A percentile compares a stretch with the other conserved stretches of the same genome.
These are phyloP conservation scores for Gryon sp. DNA, from an alignment of 1,140 invertebrate species.

Conservation along the genomic window DNA sequence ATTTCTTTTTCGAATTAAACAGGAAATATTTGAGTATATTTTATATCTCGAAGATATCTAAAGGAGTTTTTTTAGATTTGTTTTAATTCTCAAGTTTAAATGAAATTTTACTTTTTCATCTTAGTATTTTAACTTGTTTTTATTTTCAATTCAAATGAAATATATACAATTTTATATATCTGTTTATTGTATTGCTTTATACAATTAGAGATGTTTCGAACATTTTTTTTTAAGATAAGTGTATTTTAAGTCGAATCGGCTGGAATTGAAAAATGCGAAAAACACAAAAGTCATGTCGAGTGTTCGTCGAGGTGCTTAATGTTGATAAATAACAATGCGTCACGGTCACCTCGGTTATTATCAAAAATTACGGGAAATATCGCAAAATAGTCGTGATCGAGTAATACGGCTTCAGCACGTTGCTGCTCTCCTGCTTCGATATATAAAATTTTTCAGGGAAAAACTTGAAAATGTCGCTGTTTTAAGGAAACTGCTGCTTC, in stretches of 20 bases:
- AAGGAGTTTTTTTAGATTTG: no score
- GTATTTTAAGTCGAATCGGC: conserved; percentile 9
- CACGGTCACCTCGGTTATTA: conserved; percentile 48
- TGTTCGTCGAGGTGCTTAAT: conserved; percentile 8
- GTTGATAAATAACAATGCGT: conserved; percentile 43
- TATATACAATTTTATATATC: no score
- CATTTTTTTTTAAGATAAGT: no score
- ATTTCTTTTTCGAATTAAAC: no score
- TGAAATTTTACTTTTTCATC: no score
- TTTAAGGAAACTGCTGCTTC: conserved; percentile 68
- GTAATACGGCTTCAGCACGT: conserved; percentile 68
- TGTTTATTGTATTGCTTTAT: no score
- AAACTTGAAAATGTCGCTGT: conserved; percentile 76
- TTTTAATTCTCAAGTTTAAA: no score
- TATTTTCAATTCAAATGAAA: no score
- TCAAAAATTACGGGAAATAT: conserved; percentile 68
- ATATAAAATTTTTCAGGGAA: conserved; percentile 79
- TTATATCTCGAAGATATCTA: no score
- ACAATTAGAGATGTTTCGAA: no score
- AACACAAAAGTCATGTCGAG: neutral
- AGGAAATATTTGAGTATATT: no score
- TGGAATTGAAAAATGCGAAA: conserved; percentile 36
- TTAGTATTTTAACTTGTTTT: no score
- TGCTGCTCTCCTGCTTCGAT: conserved; percentile 78
- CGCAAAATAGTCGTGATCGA: conserved; percentile 70